Base-by-base conservation (phyloP, 2,888 invertebrate species). In the Atethmia centrago region DNA sequence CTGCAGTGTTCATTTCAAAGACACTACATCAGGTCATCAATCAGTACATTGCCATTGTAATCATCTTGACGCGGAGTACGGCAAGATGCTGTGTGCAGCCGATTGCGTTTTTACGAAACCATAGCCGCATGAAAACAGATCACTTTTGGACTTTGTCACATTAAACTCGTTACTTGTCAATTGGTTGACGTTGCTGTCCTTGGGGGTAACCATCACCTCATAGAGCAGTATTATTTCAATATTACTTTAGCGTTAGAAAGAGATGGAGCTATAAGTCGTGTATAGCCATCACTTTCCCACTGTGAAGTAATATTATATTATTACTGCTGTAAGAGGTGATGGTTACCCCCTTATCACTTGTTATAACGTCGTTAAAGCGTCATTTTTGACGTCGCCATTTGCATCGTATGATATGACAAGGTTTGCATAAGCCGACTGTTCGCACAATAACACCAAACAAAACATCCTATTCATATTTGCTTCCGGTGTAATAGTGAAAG, bases 381-480 rank as follows among this genome's bases (percentile, higher is more conserved):
- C 40, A 79, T 47, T 75, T 65, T 49, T 55, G 40, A 19, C 61
- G 71, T 42, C 16, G 53, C 61, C 25, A 47, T 78, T 79, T 61
- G 25, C n/a, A 61, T 49, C 47, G 79, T 79, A 31, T 69, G 71
- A 71, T 70, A 53, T 47, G 47, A 53, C 47, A 62, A 49, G 21
- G 61, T 79, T 49, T 79, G n/a, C n/a, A n/a, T n/a, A n/a, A n/a
- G n/a, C n/a, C n/a, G n/a, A n/a, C n/a, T n/a, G n/a, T n/a, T n/a
- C n/a, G n/a, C n/a, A n/a, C n/a, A 55, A 55, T 61, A 61, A 71
- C n/a, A 68, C 31, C 51, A 59, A 51, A 51, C 71, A 71, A 55
- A 61, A 71, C 55, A 71, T 71, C 28, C 25, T 53, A 42, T 56
- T 62, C n/a, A 55, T 71, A 71, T 71, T 79, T 79, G 56, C 16